Conservation (phyloP, 2,113 vertebrate genomes). For the Oryzias javanicus region DNA sequence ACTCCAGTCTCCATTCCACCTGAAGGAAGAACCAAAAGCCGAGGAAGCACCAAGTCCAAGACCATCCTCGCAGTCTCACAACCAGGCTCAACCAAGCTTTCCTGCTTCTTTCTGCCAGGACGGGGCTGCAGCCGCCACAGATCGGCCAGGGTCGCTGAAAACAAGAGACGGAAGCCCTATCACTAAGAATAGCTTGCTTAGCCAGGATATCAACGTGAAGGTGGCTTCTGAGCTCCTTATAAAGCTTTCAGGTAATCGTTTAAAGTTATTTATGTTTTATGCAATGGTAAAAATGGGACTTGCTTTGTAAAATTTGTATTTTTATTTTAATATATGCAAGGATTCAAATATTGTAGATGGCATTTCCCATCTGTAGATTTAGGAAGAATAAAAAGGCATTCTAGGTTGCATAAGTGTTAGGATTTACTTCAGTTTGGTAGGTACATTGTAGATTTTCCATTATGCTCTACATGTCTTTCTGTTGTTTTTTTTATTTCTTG, state of each 20-base stretch:
- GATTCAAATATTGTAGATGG: no score
- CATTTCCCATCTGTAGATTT: no score
- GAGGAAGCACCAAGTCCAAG: slow-evolving; percentile 80
- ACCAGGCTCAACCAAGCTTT: slow-evolving; percentile 74
- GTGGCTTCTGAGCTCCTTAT: slow-evolving; percentile 97
- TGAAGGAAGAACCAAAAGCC: slow-evolving; percentile 92
- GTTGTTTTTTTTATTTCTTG: no score
- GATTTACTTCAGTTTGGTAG: no score
- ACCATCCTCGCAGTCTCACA: slow-evolving; percentile 65
- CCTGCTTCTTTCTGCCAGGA: slow-evolving; percentile 80
- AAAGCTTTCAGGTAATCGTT: slow-evolving; percentile 90
- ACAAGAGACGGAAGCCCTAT: slow-evolving; percentile 80
- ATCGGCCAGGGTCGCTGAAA: slow-evolving; percentile 66
- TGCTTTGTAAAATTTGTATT: no score
- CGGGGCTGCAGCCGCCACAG: slow-evolving; percentile 32
- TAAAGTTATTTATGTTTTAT: not conserved
- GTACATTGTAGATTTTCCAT: no score
- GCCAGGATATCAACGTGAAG: slow-evolving; percentile 91
- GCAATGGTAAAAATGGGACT: not conserved
- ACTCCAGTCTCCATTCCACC: slow-evolving; percentile 87
- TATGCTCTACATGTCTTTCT: no score
- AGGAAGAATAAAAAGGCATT: no score
- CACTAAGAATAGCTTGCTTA: slow-evolving; percentile 81
- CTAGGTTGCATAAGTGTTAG: no score
- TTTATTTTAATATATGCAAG: no score